Evolutionary conservation across 37 sponge, comb jelly and placozoan genomes (phyloP), one percentile per base, ranked within the genome.

Genomic region (Beroe forskalii): DNA sequence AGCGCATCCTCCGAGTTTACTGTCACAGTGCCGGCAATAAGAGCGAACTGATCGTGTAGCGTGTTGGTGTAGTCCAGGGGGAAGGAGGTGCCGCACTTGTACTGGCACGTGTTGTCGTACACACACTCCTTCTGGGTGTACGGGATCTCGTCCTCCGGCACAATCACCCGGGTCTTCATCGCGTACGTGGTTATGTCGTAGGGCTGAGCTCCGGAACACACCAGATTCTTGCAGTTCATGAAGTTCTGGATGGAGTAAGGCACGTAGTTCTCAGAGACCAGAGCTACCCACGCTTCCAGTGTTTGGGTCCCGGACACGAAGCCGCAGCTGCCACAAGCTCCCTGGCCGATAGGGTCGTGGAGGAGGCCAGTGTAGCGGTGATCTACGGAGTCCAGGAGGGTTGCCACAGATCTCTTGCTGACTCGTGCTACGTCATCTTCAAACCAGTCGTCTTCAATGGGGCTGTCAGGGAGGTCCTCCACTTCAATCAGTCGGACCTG

Each of bases 171-270:
- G 55, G 24, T 38, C 43, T 44, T 80, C 55, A 32, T 41, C 3
- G 42, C 55, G 17, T 42, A 37, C 0, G 86, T 44, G 17, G 25
- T n/a, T 17, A 44, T 27, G 40, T 23, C 35, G 86, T 80, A 80
- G 30, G 86, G 25, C 28, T 41, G 44, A 44, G 55, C 40, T 25
- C 55, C 86, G 19, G 42, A 2, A 23, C 86, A 80, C 4, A 80
- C 48, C 19, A 25, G 0, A 23, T 38, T 48, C 2, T 44, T 23
- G 42, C 86, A 80, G 48, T 80, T 80, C 86, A 80, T 80, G 30
- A 80, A 44, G 44, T 44, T 25, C 86, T 80, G 86, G 8, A 80
- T 80, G 86, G 86, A 80, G 86, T 80, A 80, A 22, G 86, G 48
- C 55, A 41, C 55, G 30, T 42, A 80, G 55, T 44, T 44, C 31